Evolutionary conservation across 2,888 invertebrate species (phyloP).

Genomic region (Tetramorium bicarinatum): DNA sequence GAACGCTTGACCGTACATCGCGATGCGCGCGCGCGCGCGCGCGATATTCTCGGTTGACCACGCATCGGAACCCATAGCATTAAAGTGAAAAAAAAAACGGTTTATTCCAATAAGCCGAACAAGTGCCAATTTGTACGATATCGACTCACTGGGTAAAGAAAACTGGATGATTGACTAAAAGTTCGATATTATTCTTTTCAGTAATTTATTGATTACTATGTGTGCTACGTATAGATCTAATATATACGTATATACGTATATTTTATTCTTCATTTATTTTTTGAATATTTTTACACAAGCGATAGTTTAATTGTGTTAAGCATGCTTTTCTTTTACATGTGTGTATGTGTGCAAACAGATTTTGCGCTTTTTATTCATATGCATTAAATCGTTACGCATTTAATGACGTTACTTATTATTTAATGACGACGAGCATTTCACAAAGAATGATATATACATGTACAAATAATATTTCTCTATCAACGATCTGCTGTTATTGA

Average conservation of each 20-base stretch:
- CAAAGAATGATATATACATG: background rate
- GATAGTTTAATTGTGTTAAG: background rate
- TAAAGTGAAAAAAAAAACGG: slow-evolving; percentile 23
- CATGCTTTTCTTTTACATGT: background rate
- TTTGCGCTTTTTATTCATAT: background rate
- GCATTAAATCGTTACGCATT: background rate
- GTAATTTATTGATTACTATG: slow-evolving; percentile 6
- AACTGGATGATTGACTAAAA: slow-evolving; percentile 39
- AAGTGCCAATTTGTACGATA: slow-evolving; percentile 73
- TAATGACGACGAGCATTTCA: background rate
- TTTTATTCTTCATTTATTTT: slow-evolving; percentile 15
- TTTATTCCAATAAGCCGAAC: slow-evolving; percentile 55
- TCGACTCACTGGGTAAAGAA: slow-evolving; percentile 53
- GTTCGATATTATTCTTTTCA: slow-evolving; percentile 47
- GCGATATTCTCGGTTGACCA: slow-evolving; percentile 70
- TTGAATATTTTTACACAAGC: background rate
- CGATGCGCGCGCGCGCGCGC: background rate
- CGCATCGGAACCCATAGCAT: slow-evolving; percentile 70
- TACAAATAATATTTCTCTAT: slow-evolving; percentile 26
- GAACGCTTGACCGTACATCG: background rate
- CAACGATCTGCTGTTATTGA: background rate
- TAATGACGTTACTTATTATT: background rate
- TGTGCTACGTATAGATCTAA: slow-evolving; percentile 17
- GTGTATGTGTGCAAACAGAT: background rate
- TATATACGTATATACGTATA: background rate